phyloP scores from a whole-genome alignment of 2,888 invertebrate genomes.

The Drepana falcataria region DNA sequence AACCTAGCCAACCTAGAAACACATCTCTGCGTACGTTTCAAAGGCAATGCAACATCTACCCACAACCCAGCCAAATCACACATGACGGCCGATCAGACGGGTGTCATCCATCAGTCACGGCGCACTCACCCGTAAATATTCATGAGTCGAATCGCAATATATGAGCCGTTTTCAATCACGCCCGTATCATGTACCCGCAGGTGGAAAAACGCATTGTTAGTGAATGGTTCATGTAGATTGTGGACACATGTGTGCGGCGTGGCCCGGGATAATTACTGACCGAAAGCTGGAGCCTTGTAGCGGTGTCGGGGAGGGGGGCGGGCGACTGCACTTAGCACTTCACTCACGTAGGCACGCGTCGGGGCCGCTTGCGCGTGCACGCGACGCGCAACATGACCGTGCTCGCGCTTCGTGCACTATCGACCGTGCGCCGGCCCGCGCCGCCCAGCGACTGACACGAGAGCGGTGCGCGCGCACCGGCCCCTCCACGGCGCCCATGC shows the following conservation, averaged over 20 bases:
- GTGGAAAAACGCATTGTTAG: background rate
- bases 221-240: constrained; percentile 1
- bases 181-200: background rate
- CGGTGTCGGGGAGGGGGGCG: constrained; percentile 27
- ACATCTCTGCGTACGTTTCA: background rate
- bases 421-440: constrained; percentile 72
- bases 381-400: constrained; percentile 61
- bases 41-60: background rate
- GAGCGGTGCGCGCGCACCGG: constrained; percentile 64
- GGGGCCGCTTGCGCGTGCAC: constrained; percentile 58
- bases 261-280: constrained; percentile 33
- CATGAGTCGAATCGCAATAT: constrained; percentile 14
- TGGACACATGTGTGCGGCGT: constrained; percentile 3
- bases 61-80: background rate
- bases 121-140: constrained; percentile 25
- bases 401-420: constrained; percentile 57
- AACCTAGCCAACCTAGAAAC: background rate
- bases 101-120: constrained; percentile 19
- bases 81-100: constrained; percentile 7
- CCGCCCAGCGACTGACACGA: constrained; percentile 66
- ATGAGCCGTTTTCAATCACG: constrained; percentile 15
- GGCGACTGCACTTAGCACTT: constrained; percentile 35
- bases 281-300: constrained; percentile 44
- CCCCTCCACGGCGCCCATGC: constrained; percentile 26
- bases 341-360: constrained; percentile 53